Evolutionary conservation across 1,140 invertebrate species (phyloP).

Genomic region (Periplaneta americana): DNA sequence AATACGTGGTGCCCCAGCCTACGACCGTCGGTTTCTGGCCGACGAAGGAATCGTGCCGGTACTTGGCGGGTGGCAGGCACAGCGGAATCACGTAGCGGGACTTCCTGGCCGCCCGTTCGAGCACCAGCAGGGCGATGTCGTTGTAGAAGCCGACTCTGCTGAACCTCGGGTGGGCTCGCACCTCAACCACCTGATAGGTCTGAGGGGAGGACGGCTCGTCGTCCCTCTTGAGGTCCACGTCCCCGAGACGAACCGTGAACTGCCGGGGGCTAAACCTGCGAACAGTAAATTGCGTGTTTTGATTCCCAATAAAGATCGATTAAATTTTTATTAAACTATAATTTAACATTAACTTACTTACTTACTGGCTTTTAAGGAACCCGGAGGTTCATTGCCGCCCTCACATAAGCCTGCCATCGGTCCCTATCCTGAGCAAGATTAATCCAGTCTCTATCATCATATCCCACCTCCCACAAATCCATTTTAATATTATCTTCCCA

Average conservation of each 20-base stretch:
- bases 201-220: slow-evolving; percentile 75
- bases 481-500: too few species aligned
- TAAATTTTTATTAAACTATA: too few species aligned
- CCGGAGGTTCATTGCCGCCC: too few species aligned
- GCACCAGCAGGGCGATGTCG: slow-evolving; percentile 79
- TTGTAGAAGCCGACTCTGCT: slow-evolving; percentile 85
- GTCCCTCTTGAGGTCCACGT: slow-evolving; percentile 76
- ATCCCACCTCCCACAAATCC: too few species aligned
- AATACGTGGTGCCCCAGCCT: slow-evolving; percentile 87
- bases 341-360: too few species aligned
- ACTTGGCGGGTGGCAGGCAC: slow-evolving; percentile 64
- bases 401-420: too few species aligned
- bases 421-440: too few species aligned
- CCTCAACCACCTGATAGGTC: slow-evolving; percentile 67
- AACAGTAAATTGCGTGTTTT: too few species aligned
- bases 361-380: too few species aligned
- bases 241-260: slow-evolving; percentile 82
- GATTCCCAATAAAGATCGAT: too few species aligned
- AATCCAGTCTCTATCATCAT: too few species aligned
- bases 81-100: slow-evolving; percentile 83
- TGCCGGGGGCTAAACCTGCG: slow-evolving; percentile 75
- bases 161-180: slow-evolving; percentile 75
- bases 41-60: slow-evolving; percentile 53
- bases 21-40: slow-evolving; percentile 77
- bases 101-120: slow-evolving; percentile 65